phyloP scores from a whole-genome alignment of 2,797 vertebrate species.

The Moxostoma hubbsi region DNA sequence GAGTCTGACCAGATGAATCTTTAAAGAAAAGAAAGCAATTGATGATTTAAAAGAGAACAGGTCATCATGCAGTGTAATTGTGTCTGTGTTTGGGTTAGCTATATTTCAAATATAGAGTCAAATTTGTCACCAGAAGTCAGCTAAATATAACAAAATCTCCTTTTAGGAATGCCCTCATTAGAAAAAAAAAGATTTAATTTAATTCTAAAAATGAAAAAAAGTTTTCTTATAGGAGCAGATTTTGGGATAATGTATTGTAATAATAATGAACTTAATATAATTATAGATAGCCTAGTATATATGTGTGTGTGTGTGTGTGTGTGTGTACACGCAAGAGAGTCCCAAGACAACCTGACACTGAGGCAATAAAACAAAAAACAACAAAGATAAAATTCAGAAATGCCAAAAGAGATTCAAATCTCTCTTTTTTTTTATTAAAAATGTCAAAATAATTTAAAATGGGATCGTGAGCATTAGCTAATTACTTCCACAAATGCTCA shows the following conservation, averaged over 20 bases:
- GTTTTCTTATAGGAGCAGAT: no score
- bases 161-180: no score
- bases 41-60: not conserved
- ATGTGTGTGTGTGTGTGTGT: not conserved
- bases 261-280: no score
- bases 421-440: not conserved
- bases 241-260: no score
- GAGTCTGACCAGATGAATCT: conserved; percentile 91
- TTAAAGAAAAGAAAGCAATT: conserved; percentile 54
- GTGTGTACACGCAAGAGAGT: not conserved
- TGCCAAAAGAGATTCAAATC: not conserved
- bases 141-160: no score
- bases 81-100: no score
- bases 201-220: no score
- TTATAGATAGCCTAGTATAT: no score
- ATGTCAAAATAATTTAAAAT: not conserved
- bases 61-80: not conserved
- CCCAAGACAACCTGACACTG: not conserved
- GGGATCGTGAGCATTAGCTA: not conserved
- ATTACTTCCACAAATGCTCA: not conserved
- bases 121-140: no score
- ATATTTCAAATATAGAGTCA: no score
- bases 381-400: not conserved
- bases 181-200: no score
- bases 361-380: conserved; percentile 2